phyloP scores from a whole-genome alignment of 2,888 invertebrate species.

The Tetragonisca angustula region DNA sequence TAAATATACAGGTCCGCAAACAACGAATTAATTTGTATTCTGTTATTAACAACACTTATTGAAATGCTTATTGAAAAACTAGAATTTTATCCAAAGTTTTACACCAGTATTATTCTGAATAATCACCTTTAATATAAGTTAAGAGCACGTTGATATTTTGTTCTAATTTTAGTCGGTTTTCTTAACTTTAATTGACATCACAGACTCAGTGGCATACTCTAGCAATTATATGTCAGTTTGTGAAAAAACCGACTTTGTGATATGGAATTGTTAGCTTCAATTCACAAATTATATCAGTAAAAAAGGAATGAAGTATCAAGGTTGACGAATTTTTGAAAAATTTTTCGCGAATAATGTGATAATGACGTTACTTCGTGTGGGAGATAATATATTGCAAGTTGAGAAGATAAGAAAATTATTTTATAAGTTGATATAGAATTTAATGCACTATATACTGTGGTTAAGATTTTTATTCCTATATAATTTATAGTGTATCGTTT shows the following conservation, averaged over 20 bases:
- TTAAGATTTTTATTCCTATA: slow-evolving; percentile 33
- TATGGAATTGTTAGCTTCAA: slow-evolving; percentile 47
- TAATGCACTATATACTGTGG: slow-evolving; percentile 16
- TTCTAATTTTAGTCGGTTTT: slow-evolving; percentile 43
- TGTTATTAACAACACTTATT: slow-evolving; percentile 29
- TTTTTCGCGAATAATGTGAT: slow-evolving; percentile 56
- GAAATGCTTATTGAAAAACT: slow-evolving; percentile 33
- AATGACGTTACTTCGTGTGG: slow-evolving; percentile 47
- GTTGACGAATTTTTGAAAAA: slow-evolving; percentile 37
- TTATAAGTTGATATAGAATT: slow-evolving; percentile 36
- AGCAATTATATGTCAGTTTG: slow-evolving; percentile 37
- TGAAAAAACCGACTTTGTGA: slow-evolving; percentile 60
- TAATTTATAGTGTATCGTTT: slow-evolving; percentile 32
- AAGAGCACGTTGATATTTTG: slow-evolving; percentile 26
- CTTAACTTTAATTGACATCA: slow-evolving; percentile 26
- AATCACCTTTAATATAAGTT: slow-evolving; percentile 37
- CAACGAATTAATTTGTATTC: slow-evolving; percentile 35
- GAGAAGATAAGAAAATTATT: slow-evolving; percentile 40
- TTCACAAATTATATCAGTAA: slow-evolving; percentile 24
- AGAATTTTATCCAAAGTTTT: slow-evolving; percentile 62
- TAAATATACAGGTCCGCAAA: slow-evolving; percentile 6
- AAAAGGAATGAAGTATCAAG: slow-evolving; percentile 26
- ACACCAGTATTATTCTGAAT: slow-evolving; percentile 61
- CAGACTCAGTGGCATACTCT: slow-evolving; percentile 14
- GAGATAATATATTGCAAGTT: slow-evolving; percentile 56